Evolutionary conservation across 2,888 invertebrate genomes (phyloP).

Genomic region (Mactromeris polynyma): DNA sequence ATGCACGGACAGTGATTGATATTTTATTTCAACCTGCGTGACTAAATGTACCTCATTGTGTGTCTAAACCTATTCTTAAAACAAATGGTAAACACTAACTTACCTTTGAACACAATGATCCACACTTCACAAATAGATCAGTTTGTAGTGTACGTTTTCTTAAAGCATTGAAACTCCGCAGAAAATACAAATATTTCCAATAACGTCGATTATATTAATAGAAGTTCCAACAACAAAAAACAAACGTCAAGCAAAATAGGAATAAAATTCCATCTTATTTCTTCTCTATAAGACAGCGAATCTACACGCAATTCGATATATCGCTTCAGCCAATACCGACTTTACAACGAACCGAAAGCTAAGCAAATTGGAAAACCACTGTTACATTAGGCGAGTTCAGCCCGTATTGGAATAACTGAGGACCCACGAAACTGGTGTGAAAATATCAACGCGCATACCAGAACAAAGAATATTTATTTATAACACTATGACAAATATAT

Average conservation of each 20-base stretch:
- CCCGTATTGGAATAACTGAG: neutral
- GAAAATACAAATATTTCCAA: neutral
- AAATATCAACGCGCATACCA: neutral
- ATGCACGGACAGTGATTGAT: too few species aligned
- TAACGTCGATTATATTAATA: neutral
- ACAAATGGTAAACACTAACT: neutral
- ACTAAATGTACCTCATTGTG: neutral
- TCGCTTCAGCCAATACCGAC: neutral
- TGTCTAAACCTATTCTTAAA: neutral
- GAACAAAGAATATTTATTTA: constrained; percentile 10
- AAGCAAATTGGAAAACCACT: neutral
- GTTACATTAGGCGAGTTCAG: neutral
- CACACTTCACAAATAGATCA: neutral
- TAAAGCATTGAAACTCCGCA: neutral
- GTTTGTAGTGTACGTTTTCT: neutral
- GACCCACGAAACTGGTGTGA: neutral
- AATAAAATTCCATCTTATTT: neutral
- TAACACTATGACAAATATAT: neutral
- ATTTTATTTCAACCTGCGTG: too few species aligned
- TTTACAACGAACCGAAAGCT: neutral
- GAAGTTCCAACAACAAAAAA: neutral
- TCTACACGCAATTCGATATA: constrained; percentile 9
- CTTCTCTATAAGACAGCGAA: neutral
- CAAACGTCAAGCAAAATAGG: neutral
- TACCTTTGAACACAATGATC: neutral